A percentile compares a stretch with the other conserved stretches of the same genome.
Evolutionary conservation across 2,113 vertebrate genomes (phyloP).

Genomic region (Narcine bancroftii): DNA sequence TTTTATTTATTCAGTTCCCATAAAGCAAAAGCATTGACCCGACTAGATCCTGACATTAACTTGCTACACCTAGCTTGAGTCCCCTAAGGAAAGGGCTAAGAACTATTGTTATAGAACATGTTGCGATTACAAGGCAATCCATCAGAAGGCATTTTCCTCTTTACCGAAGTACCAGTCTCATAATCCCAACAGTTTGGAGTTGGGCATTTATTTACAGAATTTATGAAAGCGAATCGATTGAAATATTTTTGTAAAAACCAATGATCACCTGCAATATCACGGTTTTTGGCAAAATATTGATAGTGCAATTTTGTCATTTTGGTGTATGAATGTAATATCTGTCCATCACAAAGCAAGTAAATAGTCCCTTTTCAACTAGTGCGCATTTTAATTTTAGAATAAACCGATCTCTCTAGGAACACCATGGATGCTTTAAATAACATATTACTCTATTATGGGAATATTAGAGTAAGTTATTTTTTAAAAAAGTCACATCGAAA

Average conservation of each 20-base stretch:
- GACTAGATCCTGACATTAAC: constrained; percentile 4
- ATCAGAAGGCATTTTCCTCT: constrained; percentile 9
- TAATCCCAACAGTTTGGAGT: background rate
- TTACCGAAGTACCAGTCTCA: background rate
- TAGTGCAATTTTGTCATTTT: background rate
- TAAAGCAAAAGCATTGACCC: constrained; percentile 1
- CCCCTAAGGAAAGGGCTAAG: constrained; percentile 3
- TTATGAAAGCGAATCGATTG: too few species aligned
- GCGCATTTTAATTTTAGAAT: constrained; percentile 11
- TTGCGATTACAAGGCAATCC: constrained; percentile 9
- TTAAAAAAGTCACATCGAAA: background rate
- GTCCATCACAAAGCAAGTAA: background rate
- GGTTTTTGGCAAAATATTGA: background rate
- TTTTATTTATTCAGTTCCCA: background rate
- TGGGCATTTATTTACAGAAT: too few species aligned
- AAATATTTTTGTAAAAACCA: background rate
- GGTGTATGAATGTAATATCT: background rate
- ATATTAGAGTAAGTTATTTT: constrained; percentile 19
- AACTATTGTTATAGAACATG: background rate
- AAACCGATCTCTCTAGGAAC: background rate
- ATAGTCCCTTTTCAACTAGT: background rate
- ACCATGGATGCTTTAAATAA: constrained; percentile 10
- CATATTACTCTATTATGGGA: background rate
- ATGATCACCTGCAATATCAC: background rate
- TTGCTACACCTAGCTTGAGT: constrained; percentile 16